Base-by-base conservation (phyloP, 2,113 vertebrate genomes). In the Salminus brasiliensis region DNA sequence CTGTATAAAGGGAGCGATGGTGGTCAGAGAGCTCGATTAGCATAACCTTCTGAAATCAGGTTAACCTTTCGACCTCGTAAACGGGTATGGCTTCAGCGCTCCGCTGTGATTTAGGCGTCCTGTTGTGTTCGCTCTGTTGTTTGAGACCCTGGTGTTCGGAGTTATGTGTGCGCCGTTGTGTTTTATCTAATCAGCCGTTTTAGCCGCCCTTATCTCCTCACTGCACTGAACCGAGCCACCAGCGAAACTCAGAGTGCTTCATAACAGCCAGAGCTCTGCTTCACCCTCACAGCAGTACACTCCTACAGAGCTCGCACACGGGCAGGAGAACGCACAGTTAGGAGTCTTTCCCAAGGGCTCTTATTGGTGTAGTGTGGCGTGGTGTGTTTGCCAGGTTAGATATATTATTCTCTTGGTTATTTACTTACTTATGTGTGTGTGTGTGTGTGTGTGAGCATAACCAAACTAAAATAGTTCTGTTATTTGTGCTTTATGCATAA, bases 151-250 rank as follows among this genome's bases (percentile, higher is more conserved):
- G 16, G 34, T 59, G 52, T 23, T n/a, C 13, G 27, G 32, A 29
- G 57, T 15, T 11, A 36, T 6, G 39, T 71, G 27, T 59, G 18
- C 57, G 11, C 2, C 21, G 36, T 65, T 71, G 49, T 21, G 27
- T 70, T 45, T 70, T 74, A 74, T 80, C 78, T 81, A 65, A 74
- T 79, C 74, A 55, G 62, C 30, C 21, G 34, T 60, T 72, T 55
- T 85, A 47, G 55, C 23, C 5, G 36, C 47, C 34, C 18, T 67
- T 77, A 16, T 72, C 68, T 80, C 63, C 39, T 53, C 36, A 45
- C 21, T 13, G 39, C 65, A 47, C 18, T 62, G 72, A 76, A 23
- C 32, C 5, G 21, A 49, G 39, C 30, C 49, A 27, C 23, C 12
- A 70, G 13, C 16, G 29, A 65, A 32, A 30, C 18, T 39, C 3